Percentiles rank a stretch among this genome's conserved stretches.
These are phyloP conservation scores for Diaprepes abbreviatus DNA, from an alignment of 2,888 invertebrate species.

Conservation along the genomic window DNA sequence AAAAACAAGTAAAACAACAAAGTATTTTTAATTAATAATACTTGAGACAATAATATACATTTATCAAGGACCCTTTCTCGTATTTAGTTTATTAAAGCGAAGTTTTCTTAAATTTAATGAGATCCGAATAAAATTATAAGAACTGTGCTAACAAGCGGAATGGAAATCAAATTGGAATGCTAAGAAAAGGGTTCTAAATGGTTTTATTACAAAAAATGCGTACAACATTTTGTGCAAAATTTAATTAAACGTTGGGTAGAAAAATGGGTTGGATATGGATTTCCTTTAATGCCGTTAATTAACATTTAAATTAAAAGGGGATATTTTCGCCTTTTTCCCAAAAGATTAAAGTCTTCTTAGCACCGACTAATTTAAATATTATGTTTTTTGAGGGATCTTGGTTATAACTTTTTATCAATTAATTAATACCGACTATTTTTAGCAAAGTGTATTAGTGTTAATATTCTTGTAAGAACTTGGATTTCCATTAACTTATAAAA, in stretches of 20 bases:
- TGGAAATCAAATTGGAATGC: slow-evolving; percentile 10
- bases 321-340: neutral
- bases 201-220: slow-evolving; percentile 16
- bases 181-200: neutral
- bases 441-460: neutral
- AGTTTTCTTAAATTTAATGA: slow-evolving; percentile 1
- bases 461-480: too few relatives aligned
- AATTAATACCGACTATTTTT: neutral
- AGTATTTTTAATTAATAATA: too few relatives aligned
- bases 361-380: neutral
- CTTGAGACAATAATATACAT: too few relatives aligned
- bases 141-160: slow-evolving; percentile 3
- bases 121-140: neutral
- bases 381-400: neutral
- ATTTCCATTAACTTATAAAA: too few relatives aligned
- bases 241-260: slow-evolving; percentile 16
- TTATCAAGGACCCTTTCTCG: neutral
- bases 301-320: slow-evolving; percentile 25
- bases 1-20: too few relatives aligned
- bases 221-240: slow-evolving; percentile 14
- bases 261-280: slow-evolving; percentile 17
- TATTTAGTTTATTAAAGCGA: neutral
- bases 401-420: neutral
- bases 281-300: slow-evolving; percentile 23
- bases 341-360: slow-evolving; percentile 10